Conservation (phyloP, 2,797 vertebrate genomes). For the Pteropus rufus region DNA sequence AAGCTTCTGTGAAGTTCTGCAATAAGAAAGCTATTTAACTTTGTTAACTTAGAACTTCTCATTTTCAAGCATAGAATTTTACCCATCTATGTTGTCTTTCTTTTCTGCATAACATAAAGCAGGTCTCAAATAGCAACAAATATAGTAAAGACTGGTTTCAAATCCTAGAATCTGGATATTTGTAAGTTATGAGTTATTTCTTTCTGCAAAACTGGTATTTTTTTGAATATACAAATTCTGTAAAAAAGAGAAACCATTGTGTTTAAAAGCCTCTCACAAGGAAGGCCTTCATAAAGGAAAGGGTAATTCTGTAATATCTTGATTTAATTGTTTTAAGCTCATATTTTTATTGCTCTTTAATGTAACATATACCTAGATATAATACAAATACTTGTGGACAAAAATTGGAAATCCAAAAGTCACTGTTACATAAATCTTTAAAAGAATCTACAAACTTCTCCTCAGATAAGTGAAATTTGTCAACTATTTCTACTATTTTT, state of each 20-base stretch:
- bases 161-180: background rate
- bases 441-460: constrained; percentile 2
- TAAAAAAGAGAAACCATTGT: background rate
- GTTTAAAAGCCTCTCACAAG: background rate
- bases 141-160: background rate
- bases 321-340: background rate
- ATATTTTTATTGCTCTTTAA: background rate
- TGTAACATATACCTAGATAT: background rate
- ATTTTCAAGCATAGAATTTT: background rate
- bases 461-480: background rate
- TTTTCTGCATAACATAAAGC: background rate
- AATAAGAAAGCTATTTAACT: background rate
- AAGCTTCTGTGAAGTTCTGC: background rate
- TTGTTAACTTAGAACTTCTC: background rate
- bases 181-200: background rate
- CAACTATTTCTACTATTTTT: constrained; percentile 31
- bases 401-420: constrained; percentile 21
- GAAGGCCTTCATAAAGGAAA: background rate
- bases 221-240: background rate
- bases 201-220: constrained; percentile 8
- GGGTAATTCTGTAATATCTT: background rate
- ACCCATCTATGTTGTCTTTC: background rate
- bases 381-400: background rate
- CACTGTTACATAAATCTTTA: background rate
- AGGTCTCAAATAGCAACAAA: constrained; percentile 23